These are phyloP conservation scores for Darevskia nairensis DNA, from an alignment of 2,797 vertebrate genomes.

Conservation along the genomic window DNA sequence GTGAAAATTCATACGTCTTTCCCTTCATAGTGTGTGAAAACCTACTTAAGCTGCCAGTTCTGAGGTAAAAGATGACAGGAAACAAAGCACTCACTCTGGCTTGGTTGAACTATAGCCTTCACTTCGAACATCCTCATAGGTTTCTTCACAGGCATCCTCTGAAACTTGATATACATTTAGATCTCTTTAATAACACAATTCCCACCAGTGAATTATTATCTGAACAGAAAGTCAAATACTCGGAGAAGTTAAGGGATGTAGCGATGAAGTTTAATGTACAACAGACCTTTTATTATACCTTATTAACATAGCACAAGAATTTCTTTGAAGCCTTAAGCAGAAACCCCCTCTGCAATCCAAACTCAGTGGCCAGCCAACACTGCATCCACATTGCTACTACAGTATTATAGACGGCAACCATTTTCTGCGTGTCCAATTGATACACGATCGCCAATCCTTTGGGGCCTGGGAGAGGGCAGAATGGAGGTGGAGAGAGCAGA, in stretches of 20 bases:
- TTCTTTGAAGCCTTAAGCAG: not conserved
- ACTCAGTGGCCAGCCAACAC: too few species aligned
- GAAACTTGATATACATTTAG: constrained; percentile 62
- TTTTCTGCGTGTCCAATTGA: too few species aligned
- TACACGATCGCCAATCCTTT: rapidly evolving
- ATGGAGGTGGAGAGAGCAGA: too few species aligned
- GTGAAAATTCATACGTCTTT: not conserved
- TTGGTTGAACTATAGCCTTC: constrained; percentile 58
- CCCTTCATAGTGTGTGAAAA: not conserved
- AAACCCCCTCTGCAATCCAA: too few species aligned
- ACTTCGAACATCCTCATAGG: constrained; percentile 76
- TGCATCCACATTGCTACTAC: too few species aligned
- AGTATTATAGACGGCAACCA: too few species aligned
- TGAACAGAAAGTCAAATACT: not conserved
- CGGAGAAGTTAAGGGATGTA: not conserved
- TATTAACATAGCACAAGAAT: not conserved
- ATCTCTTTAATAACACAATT: not conserved
- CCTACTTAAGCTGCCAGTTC: constrained; percentile 1
- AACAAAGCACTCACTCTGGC: constrained; percentile 68
- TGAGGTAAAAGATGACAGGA: constrained; percentile 12
- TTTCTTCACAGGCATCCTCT: constrained; percentile 69
- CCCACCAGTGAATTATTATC: not conserved
- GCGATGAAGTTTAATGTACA: not conserved
- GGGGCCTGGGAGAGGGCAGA: too few species aligned
- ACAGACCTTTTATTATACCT: not conserved